Evolutionary conservation across 2,888 invertebrate genomes (phyloP).

Genomic region (Ametastegia equiseti): DNA sequence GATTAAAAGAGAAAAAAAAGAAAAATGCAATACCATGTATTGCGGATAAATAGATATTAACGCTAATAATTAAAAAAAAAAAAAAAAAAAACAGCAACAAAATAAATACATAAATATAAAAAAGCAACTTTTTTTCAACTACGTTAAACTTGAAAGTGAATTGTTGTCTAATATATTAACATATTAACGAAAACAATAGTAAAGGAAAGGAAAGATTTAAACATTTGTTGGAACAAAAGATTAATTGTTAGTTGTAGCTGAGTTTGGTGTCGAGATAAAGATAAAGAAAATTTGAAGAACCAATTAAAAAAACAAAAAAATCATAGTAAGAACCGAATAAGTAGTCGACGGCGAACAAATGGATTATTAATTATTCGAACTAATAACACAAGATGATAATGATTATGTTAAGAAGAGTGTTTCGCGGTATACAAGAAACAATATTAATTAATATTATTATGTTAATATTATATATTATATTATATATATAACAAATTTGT

Average conservation of each 20-base stretch:
- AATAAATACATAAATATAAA: neutral
- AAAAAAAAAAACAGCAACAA: too few relatives aligned
- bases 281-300: neutral
- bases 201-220: neutral
- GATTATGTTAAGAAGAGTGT: too few relatives aligned
- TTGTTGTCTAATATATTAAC: constrained; percentile 54
- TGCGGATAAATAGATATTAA: constrained; percentile 58
- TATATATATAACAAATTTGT: constrained; percentile 60
- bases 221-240: neutral
- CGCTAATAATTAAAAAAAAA: constrained; percentile 56
- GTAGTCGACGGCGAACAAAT: neutral
- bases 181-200: constrained; percentile 5
- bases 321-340: neutral
- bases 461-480: constrained; percentile 58
- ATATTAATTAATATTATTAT: constrained; percentile 54
- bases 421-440: constrained; percentile 16
- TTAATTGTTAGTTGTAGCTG: constrained; percentile 49
- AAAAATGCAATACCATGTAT: constrained; percentile 65
- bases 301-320: neutral
- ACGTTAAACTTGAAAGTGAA: constrained; percentile 55
- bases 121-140: constrained; percentile 29
- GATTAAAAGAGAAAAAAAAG: neutral
- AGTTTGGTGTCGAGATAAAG: constrained; percentile 38
- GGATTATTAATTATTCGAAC: constrained; percentile 1
- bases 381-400: neutral